Evolutionary conservation across 2,888 invertebrate genomes (phyloP), one percentile per base, ranked within the genome.

Genomic region (Hartigia nigra): DNA sequence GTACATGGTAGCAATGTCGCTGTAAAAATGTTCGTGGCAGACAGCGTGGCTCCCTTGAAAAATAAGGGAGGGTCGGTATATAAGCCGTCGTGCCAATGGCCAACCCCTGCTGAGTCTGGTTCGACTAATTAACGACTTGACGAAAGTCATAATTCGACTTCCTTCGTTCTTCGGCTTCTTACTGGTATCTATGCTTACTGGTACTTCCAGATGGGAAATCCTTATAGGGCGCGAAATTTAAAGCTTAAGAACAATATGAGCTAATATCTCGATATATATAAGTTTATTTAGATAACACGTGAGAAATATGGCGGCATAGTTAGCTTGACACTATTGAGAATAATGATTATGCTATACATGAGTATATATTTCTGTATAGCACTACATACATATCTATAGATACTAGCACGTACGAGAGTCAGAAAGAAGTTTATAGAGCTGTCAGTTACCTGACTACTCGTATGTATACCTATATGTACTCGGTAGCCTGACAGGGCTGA

Each of bases 91-190:
- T 32, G 12, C 36, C 75, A 81, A 77, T 80, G 77, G 83, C 78
- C 82, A 81, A 82, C 77, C 78, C 74, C 35, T 75, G 70, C 76
- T 78, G 79, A 81, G 76, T 77, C 77, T 77, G 55, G 81, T 78
- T 84, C 84, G 83, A 76, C 85, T 90, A 90, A 90, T 90, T 90
- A 89, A 90, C 85, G 87, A 86, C 84, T 85, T 86, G 89, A 88
- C 88, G 90, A 89, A 89, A 90, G 87, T 82, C 82, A 84, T 82
- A 81, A 82, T 82, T 88, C 81, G 80, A 82, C 83, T 88, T 88
- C 86, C 88, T 87, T 11, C 14, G 75, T 36, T 85, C 78, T 81
- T 70, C 76, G 34, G 78, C 75, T 77, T 74, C 74, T 14, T 23
- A 12, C 34, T 31, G 75, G 35, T 37, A 32, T 2, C 36, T 37